These are phyloP conservation scores for Pharmacophagus antenor DNA, from an alignment of 2,888 invertebrate species.

Conservation along the genomic window DNA sequence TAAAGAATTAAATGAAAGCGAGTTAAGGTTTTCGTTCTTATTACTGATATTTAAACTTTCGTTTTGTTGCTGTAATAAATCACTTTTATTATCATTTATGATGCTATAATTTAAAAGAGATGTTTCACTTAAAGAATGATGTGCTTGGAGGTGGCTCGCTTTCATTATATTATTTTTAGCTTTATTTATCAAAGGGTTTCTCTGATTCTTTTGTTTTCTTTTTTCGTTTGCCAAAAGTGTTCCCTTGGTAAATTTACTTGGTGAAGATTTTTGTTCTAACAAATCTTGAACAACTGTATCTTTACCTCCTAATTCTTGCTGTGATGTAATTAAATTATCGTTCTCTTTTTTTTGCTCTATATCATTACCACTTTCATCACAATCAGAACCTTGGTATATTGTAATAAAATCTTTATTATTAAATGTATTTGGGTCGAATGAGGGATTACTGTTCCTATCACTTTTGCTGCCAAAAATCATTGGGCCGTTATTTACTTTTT, in stretches of 20 bases:
- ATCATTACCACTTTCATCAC: conserved; percentile 12
- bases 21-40: neutral
- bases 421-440: neutral
- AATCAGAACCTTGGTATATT: conserved; percentile 10
- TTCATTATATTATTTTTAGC: neutral
- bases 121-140: conserved; percentile 20
- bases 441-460: neutral
- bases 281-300: neutral
- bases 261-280: neutral
- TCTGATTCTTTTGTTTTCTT: neutral
- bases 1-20: conserved; percentile 23
- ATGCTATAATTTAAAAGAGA: conserved; percentile 6
- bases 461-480: neutral
- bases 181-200: neutral
- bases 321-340: neutral
- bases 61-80: neutral
- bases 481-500: conserved; percentile 1
- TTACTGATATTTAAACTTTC: conserved; percentile 4
- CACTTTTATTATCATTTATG: neutral
- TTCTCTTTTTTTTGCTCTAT: neutral
- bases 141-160: neutral
- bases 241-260: neutral
- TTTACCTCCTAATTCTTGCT: neutral
- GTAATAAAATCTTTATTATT: conserved; percentile 15
- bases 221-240: neutral